Percentiles rank a stretch among this genome's conserved stretches.
Conservation (phyloP, 2,797 vertebrate genomes). For the Salmo trutta region DNA sequence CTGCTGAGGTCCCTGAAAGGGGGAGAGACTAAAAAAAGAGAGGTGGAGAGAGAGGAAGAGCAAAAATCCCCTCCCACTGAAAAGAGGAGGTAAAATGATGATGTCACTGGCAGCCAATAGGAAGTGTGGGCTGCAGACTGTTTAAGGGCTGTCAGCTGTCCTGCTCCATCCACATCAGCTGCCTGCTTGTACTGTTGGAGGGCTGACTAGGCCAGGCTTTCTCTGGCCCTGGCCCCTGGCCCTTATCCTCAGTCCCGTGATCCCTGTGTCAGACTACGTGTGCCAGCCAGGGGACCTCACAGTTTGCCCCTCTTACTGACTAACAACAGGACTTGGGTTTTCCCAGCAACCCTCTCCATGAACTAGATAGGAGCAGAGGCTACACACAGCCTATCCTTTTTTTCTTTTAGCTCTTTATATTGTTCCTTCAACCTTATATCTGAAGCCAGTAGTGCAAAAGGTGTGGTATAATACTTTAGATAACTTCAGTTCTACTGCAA, state of each 20-base stretch:
- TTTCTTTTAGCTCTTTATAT: constrained; percentile 17
- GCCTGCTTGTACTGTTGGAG: constrained; percentile 28
- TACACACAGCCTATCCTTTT: too few relatives aligned
- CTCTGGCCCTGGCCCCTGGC: constrained; percentile 13
- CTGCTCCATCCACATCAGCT: neutral
- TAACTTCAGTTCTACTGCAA: constrained; percentile 39
- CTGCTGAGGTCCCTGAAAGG: constrained; percentile 73
- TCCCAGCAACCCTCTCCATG: constrained; percentile 18
- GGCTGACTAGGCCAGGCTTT: constrained; percentile 29
- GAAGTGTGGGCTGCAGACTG: constrained; percentile 38
- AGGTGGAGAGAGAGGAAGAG: constrained; percentile 54
- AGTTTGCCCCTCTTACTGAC: constrained; percentile 13
- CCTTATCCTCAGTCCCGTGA: constrained; percentile 20
- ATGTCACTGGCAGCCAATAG: constrained; percentile 81
- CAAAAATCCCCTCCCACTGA: constrained; percentile 53
- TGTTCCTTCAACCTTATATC: neutral
- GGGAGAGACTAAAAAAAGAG: constrained; percentile 52
- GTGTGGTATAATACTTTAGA: constrained; percentile 53
- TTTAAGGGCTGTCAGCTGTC: constrained; percentile 3
- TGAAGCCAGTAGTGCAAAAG: constrained; percentile 27
- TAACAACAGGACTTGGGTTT: constrained; percentile 25
- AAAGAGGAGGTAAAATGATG: constrained; percentile 71
- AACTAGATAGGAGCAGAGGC: constrained; percentile 34
- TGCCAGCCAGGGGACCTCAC: constrained; percentile 11
- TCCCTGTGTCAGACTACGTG: constrained; percentile 21